phyloP scores from a whole-genome alignment of 2,888 invertebrate genomes.

The Saturnia pavonia region DNA sequence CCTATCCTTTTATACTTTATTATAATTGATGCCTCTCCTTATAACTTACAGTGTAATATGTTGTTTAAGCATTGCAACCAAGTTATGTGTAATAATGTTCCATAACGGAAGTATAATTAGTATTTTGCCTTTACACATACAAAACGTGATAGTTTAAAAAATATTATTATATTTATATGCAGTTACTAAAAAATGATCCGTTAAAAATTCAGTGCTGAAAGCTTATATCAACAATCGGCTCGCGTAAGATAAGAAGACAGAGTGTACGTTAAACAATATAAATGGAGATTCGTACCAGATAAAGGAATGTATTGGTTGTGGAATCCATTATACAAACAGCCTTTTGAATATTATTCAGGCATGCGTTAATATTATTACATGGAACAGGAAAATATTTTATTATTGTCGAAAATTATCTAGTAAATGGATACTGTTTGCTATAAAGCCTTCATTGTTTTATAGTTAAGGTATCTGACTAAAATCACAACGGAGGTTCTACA shows the following conservation, averaged over 20 bases:
- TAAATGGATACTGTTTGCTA: neutral
- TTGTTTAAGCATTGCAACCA: neutral
- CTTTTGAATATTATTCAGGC: neutral
- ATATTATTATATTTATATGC: no score
- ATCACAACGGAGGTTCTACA: no score
- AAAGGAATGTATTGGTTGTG: constrained; percentile 13
- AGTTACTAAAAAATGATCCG: neutral
- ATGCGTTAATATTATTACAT: neutral
- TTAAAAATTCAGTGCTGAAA: neutral
- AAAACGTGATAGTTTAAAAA: no score
- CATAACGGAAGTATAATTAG: neutral
- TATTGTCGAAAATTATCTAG: neutral
- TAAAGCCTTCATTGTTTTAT: neutral
- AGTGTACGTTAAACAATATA: constrained; percentile 24
- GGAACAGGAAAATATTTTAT: neutral
- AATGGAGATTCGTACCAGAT: constrained; percentile 21
- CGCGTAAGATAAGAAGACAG: constrained; percentile 5
- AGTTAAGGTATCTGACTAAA: neutral
- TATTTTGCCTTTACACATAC: neutral
- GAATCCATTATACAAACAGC: constrained; percentile 1
- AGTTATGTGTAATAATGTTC: neutral
- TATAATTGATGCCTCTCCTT: constrained; percentile 5
- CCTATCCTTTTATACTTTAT: neutral
- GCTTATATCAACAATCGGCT: neutral
- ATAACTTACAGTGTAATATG: constrained; percentile 6